Evolutionary conservation across 2,113 vertebrate genomes (phyloP), one percentile per base, ranked within the genome.

Genomic region (Mohoua ochrocephala): DNA sequence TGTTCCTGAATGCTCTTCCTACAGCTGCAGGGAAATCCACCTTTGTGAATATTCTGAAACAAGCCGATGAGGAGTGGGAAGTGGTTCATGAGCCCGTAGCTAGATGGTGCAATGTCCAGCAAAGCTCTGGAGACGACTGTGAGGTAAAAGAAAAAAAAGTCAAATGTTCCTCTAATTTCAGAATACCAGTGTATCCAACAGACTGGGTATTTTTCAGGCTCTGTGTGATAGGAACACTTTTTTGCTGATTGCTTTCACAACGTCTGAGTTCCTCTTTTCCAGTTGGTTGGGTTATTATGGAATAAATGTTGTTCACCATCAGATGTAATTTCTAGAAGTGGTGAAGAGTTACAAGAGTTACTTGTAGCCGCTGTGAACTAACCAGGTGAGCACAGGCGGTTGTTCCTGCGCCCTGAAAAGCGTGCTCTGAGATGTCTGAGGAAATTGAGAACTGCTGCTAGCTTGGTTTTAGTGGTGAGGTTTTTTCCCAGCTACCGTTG

Each of bases 41-140:
- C 0, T 99, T 99, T 97, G 98, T 99, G 91, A 98, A 97, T 86
- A 93, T 99, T 59, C 97, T 99, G 93, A 99, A 99, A 64, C 89
- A 98, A 92, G 97, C 98, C 28, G 97, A 57, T 30, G 85, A 98
- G 30, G 99, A 99, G 9, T 99, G 99, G 99, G 99, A 99, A 28
- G 98, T 99, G 31, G 99, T 99, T 89, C 99, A 98, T 1, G 99
- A 99, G 86, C 99, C 99, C 4, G 97, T 99, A 95, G 99, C 98
- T 89, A 98, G 99, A 23, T 99, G 99, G 99, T 99, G 99, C 98
- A 99, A 99, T 41, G 98, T 99, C 31, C 98, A 99, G 76, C 95
- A 96, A 45, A 98, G 98, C 27, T 98, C 98, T 83, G 98, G 99
- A 68, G 94, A 96, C 17, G 98, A 99, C 6, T 98, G 97, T 84